Base-by-base conservation (phyloP, 1,140 invertebrate genomes). In the Globodera rostochiensis region DNA sequence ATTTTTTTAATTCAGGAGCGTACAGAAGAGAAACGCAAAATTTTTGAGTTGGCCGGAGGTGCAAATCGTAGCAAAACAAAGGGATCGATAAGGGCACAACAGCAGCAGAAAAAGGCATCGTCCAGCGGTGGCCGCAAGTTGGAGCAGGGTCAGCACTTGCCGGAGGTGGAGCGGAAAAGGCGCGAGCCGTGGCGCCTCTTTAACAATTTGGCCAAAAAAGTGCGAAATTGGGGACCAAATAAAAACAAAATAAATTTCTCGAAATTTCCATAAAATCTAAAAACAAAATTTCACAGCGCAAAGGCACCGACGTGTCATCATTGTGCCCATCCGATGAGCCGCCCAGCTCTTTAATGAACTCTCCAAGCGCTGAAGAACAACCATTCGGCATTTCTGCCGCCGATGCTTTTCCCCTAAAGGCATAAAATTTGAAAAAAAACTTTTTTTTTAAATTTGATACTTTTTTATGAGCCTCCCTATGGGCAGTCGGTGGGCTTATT, bases 21-120 rank as follows among this genome's bases (percentile, higher is more conserved):
- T 71, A 96, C 95, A 0, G 96, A 96, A 91, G 95, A 96, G 88
- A 92, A 95, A 83, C 92, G 94, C 84, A 97, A 97, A 92, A 94
- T 96, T 92, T 96, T 96, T 84, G 94, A 95, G 91, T 93, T 96
- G 87, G 94, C 93, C 0, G 95, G 91, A 80, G 88, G 91, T 87
- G 87, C 87, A 57, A 74, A 47, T 19, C 76, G 76, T 45, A 82
- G 46, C 19, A 82, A 82, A 76, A 69, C 53, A 1, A 49, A 66
- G 9, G 47, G 45, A 19, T 77, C 57, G 19, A 57, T 64, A 47
- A 60, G 53, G 11, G 76, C 76, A 8, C 45, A 21, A 36, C 47
- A 64, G 21, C 64, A 46, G 64, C 76, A 73, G 50, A 45, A 57
- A 13, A 82, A 84, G 47, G 9, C 4, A 11, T 15, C 6, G 13